These are phyloP conservation scores for Tachycineta bicolor DNA, from an alignment of 2,113 vertebrate genomes.

Conservation along the genomic window DNA sequence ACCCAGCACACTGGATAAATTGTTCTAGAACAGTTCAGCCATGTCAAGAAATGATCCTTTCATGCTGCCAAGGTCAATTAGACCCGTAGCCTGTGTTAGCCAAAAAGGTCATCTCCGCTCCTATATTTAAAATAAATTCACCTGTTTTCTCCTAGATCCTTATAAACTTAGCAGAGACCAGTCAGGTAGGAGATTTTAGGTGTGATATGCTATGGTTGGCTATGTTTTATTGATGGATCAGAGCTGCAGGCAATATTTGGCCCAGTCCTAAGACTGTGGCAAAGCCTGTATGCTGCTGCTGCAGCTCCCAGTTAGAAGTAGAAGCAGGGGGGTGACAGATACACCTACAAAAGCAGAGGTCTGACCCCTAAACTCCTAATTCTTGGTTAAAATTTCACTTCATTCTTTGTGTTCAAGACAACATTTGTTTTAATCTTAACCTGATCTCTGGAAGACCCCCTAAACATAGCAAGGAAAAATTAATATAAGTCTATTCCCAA, in stretches of 20 bases:
- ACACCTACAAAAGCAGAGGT: background rate
- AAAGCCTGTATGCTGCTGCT: background rate
- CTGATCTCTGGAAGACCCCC: background rate
- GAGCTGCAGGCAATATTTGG: background rate
- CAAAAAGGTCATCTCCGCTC: background rate
- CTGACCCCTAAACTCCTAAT: background rate
- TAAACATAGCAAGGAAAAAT: background rate
- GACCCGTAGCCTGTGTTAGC: background rate
- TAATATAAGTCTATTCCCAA: background rate
- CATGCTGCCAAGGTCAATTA: constrained; percentile 66
- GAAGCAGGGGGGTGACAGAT: background rate
- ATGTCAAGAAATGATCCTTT: constrained; percentile 69
- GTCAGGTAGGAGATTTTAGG: background rate
- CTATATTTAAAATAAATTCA: background rate
- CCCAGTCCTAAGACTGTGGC: background rate
- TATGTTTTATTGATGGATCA: background rate
- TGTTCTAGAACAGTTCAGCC: constrained; percentile 74
- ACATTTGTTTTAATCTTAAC: background rate
- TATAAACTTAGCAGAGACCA: background rate
- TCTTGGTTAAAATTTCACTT: background rate
- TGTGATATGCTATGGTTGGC: background rate
- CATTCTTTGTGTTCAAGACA: background rate
- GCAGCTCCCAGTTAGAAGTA: background rate
- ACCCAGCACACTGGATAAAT: constrained; percentile 64
- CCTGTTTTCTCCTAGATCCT: background rate